Percentiles rank a stretch among this genome's conserved stretches.
These are phyloP conservation scores for Mugil cephalus DNA, from an alignment of 2,113 vertebrate genomes.

Conservation along the genomic window DNA sequence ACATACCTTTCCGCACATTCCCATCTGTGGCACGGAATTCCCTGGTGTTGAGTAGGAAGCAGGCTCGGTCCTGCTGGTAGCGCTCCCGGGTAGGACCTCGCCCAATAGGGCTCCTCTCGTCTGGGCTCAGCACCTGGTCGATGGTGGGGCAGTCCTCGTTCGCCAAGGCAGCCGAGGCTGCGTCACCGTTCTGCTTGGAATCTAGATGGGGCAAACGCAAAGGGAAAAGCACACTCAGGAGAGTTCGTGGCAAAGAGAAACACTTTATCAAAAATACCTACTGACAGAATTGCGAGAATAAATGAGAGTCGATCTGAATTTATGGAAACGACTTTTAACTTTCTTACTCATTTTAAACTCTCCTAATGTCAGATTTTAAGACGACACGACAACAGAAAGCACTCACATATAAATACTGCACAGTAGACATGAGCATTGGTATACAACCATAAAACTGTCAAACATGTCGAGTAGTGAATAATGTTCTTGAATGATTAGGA, in stretches of 20 bases:
- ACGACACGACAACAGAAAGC: too few relatives aligned
- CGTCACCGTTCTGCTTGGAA: slow-evolving; percentile 92
- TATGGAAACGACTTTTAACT: too few relatives aligned
- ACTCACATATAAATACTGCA: too few relatives aligned
- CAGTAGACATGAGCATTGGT: not conserved
- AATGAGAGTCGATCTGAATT: too few relatives aligned
- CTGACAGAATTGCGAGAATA: too few relatives aligned
- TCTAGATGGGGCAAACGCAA: slow-evolving; percentile 67
- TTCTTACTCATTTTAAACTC: too few relatives aligned
- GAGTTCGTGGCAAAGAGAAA: too few relatives aligned
- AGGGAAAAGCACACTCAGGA: not conserved
- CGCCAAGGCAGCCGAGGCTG: slow-evolving; percentile 90
- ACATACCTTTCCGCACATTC: slow-evolving; percentile 93
- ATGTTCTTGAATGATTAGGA: too few relatives aligned
- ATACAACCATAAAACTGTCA: not conserved
- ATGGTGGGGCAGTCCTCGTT: slow-evolving; percentile 95
- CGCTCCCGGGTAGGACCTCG: slow-evolving; percentile 86
- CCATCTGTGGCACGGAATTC: slow-evolving; percentile 93
- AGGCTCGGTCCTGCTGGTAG: slow-evolving; percentile 92
- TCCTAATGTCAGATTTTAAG: too few relatives aligned
- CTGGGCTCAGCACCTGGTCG: slow-evolving; percentile 92
- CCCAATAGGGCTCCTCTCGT: slow-evolving; percentile 91
- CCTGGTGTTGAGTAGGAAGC: slow-evolving; percentile 92
- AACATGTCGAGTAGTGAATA: too few relatives aligned
- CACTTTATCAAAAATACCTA: too few relatives aligned